Base-by-base conservation (phyloP, 2,113 vertebrate genomes). In the Microcebus ravelobensis region DNA sequence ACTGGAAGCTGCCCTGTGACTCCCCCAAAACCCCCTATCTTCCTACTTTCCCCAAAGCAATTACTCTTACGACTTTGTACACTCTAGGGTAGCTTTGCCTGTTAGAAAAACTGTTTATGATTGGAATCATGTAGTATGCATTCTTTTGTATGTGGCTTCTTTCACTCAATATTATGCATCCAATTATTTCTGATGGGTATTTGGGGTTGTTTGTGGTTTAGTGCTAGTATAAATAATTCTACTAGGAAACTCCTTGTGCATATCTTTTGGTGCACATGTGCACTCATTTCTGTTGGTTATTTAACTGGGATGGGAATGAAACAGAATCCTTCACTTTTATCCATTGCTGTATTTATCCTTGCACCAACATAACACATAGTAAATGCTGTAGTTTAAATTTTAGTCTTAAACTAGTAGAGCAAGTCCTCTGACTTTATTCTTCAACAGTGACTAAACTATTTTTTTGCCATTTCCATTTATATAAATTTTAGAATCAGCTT, bases 231-330 rank as follows among this genome's bases (percentile, higher is more conserved):
- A 31, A n/a, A 11, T 29, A 63, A 57, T 8, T 20, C n/a, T 34
- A 1, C 9, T 20, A 1, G 8, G 13, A 76, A n/a, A 36, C 31
- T 39, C n/a, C 25, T 34, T 34, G 3, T 11, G 10, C 11, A 0
- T 23, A 3, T 68, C 34, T 68, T 14, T 15, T 8, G 5, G 23
- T 81, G 0, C 18, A 20, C 27, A 2, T 2, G 23, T 18, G 14
- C 1, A 3, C 63, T 11, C 10, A 34, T 67, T 57, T 76, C 8
- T 82, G 18, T 68, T 59, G 31, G 63, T 36, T 65, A 67, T 20
- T 87, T 20, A 82, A 65, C 13, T 39, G 36, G 27, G 21, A 67
- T 15, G 65, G 13, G 50, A 48, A 80, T 1, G 34, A 31, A 73
- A 74, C 42, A 45, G 71, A 45, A 45, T 25, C 59, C 87, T n/a